These are phyloP conservation scores for Omphaloscelis lunosa DNA, from an alignment of 2,888 invertebrate genomes.

Conservation along the genomic window DNA sequence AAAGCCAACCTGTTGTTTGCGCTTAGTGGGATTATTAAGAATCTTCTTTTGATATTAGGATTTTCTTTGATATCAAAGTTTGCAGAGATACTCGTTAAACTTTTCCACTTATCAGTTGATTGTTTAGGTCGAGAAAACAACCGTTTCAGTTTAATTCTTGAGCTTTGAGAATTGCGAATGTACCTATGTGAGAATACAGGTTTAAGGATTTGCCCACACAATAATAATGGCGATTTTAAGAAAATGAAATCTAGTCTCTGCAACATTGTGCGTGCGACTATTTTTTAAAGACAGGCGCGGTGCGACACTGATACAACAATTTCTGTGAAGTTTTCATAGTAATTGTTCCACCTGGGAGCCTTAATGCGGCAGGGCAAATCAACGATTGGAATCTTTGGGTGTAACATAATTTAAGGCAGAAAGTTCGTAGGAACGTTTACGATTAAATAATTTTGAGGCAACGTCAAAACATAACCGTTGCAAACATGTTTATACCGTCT, in stretches of 20 bases:
- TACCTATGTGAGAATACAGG: not conserved
- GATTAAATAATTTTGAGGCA: not conserved
- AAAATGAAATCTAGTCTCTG: not conserved
- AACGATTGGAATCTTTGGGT: not conserved
- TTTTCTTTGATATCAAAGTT: constrained; percentile 30
- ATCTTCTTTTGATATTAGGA: constrained; percentile 49
- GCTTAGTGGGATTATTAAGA: constrained; percentile 46
- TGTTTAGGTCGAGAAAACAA: constrained; percentile 27
- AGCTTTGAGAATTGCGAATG: not conserved
- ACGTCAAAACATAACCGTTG: not conserved
- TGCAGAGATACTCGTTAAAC: constrained; percentile 29
- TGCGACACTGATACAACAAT: no score
- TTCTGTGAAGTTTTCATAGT: no score
- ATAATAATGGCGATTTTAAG: not conserved
- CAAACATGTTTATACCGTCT: not conserved
- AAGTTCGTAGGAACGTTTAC: not conserved
- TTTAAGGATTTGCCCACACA: not conserved
- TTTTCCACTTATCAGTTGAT: constrained; percentile 37
- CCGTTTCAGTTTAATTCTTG: not conserved
- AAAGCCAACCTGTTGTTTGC: constrained; percentile 56
- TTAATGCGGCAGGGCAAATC: no score
- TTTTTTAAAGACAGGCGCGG: no score
- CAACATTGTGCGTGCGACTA: not conserved
- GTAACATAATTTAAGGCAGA: not conserved
- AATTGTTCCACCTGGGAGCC: no score